These are phyloP conservation scores for Eutrigla gurnardus DNA, from an alignment of 2,797 vertebrate genomes.

Conservation along the genomic window DNA sequence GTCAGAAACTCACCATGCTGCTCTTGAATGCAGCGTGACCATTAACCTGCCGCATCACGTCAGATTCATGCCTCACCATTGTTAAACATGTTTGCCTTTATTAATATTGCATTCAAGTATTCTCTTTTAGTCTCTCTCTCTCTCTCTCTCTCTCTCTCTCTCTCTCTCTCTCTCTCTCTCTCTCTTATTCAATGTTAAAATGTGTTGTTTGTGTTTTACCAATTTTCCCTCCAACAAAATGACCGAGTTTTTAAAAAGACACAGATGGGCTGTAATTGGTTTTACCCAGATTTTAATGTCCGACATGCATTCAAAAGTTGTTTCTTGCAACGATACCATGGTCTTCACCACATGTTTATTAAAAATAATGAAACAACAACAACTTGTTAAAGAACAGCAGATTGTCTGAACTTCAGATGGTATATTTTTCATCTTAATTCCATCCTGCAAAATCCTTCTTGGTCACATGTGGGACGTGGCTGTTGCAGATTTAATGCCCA, in stretches of 20 bases:
- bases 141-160: neutral
- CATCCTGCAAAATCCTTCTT: neutral
- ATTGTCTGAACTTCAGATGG: neutral
- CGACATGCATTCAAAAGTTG: neutral
- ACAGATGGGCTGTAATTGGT: neutral
- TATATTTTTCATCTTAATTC: neutral
- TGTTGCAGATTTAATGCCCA: neutral
- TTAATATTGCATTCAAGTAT: neutral
- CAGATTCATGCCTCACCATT: neutral
- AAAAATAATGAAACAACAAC: neutral
- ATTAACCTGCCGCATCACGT: neutral
- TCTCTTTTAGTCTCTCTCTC: neutral
- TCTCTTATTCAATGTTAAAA: neutral
- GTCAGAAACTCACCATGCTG: slow-evolving; percentile 2
- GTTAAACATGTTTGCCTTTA: slow-evolving; percentile 4
- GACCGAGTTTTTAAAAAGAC: neutral
- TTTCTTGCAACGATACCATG: neutral
- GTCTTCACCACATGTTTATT: neutral
- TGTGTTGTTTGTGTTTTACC: neutral
- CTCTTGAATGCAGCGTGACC: neutral
- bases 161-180: neutral
- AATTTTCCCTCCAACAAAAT: neutral
- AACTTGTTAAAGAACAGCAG: neutral
- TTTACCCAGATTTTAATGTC: neutral
- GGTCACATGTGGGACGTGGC: too few relatives aligned